Evolutionary conservation across 2,888 invertebrate species (phyloP).

Genomic region (Trachelus troglodyta): DNA sequence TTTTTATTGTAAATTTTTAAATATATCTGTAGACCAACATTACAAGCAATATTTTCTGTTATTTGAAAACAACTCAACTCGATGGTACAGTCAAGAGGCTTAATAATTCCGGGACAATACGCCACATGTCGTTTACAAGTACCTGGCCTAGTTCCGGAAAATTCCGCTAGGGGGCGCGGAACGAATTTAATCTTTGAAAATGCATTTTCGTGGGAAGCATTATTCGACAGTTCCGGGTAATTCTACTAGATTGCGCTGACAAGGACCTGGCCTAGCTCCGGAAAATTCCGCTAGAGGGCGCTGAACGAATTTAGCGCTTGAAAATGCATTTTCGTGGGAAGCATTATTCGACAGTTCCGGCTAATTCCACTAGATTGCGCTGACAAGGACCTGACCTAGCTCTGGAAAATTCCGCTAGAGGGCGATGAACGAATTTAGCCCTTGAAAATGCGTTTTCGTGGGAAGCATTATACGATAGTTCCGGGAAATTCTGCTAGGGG

Average conservation of each 20-base stretch:
- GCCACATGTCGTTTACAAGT: no score
- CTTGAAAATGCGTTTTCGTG: background rate
- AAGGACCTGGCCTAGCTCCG: no score
- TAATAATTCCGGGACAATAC: no score
- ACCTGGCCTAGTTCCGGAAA: background rate
- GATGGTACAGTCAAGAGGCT: background rate
- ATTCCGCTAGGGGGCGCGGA: background rate
- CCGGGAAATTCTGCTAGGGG: background rate
- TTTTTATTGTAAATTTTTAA: background rate
- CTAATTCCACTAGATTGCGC: background rate
- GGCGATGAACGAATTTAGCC: background rate
- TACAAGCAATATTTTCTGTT: background rate
- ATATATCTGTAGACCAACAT: background rate
- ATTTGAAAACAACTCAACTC: background rate
- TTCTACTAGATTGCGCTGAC: background rate
- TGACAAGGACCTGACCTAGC: background rate
- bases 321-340: background rate
- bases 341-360: background rate
- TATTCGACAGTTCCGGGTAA: background rate
- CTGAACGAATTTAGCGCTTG: background rate
- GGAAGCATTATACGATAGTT: background rate
- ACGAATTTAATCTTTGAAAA: background rate
- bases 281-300: background rate
- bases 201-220: background rate
- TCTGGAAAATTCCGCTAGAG: background rate